Evolutionary conservation across 2,797 vertebrate species (phyloP).

Genomic region (Delichon dasypus): DNA sequence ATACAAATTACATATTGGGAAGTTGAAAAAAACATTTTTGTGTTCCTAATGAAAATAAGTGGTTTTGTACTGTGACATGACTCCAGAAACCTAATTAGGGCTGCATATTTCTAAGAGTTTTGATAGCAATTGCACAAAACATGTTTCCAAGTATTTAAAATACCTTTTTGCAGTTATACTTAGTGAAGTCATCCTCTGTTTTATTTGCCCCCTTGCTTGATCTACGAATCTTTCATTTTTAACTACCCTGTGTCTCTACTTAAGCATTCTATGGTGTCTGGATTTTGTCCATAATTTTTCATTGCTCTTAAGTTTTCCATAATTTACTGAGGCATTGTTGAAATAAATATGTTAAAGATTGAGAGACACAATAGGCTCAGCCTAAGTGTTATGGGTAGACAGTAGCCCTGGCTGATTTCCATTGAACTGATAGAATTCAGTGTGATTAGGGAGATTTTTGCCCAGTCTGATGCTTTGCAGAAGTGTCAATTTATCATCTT

Average conservation of each 20-base stretch:
- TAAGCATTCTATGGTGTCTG: not conserved
- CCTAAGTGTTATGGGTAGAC: not conserved
- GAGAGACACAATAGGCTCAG: not conserved
- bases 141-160: not conserved
- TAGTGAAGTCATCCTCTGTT: not conserved
- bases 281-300: not conserved
- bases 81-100: not conserved
- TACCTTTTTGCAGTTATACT: not conserved
- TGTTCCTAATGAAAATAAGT: not conserved
- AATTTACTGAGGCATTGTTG: not conserved
- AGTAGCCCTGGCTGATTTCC: not conserved
- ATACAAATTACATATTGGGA: not conserved
- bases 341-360: not conserved
- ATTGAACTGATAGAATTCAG: not conserved
- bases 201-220: not conserved
- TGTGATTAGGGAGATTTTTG: not conserved
- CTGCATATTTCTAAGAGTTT: not conserved
- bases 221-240: not conserved
- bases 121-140: not conserved
- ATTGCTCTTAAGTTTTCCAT: not conserved
- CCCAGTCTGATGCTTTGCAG: not conserved
- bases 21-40: not conserved
- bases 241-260: not conserved
- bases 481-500: conserved; percentile 6
- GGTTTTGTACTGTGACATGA: not conserved